Conservation (phyloP, 2,113 vertebrate genomes). For the Ardeotis arabs region DNA sequence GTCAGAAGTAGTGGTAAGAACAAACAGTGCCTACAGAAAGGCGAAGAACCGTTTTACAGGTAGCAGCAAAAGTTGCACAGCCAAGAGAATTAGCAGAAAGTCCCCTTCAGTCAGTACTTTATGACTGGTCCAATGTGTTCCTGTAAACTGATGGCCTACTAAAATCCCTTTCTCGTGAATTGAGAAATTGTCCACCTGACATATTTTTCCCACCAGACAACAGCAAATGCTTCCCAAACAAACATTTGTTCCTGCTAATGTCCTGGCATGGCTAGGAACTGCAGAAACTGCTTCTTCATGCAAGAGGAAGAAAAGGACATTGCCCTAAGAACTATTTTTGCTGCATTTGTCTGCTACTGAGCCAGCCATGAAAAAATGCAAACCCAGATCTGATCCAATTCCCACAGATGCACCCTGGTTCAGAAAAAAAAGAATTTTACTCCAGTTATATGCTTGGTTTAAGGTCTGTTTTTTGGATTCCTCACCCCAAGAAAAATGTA, state of each 20-base stretch:
- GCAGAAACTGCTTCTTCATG: neutral
- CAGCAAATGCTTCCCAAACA: neutral
- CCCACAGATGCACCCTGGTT: neutral
- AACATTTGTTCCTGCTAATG: neutral
- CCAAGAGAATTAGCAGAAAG: neutral
- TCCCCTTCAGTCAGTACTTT: neutral
- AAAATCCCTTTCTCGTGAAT: neutral
- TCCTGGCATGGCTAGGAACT: neutral
- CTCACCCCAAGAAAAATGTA: neutral
- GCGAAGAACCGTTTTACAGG: neutral
- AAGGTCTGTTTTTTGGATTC: neutral
- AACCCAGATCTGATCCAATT: neutral
- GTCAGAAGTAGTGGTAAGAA: neutral
- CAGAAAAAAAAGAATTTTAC: neutral
- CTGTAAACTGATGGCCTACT: neutral
- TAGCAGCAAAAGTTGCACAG: neutral
- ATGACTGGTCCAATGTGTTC: neutral
- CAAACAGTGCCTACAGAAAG: neutral
- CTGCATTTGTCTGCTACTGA: neutral
- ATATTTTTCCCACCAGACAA: neutral
- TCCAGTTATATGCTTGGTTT: neutral
- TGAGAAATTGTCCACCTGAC: neutral
- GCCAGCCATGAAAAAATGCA: neutral
- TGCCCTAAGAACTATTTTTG: neutral
- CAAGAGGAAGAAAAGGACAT: neutral